Base-by-base conservation (phyloP, 1,140 invertebrate genomes). In the Drosophila paulistorum region DNA sequence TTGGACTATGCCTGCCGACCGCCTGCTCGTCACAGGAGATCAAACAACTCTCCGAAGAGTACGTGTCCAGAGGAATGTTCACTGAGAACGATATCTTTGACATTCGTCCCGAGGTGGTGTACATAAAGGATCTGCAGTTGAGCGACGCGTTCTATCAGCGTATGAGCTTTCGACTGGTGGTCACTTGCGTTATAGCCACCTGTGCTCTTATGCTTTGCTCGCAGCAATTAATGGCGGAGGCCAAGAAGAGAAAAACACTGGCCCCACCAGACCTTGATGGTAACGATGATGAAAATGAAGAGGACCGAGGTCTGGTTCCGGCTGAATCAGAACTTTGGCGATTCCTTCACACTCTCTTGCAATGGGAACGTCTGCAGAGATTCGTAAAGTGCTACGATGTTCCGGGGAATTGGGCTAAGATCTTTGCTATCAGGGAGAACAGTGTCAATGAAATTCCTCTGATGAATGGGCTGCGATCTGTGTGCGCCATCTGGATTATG, bases 401-500 rank as follows among this genome's bases (percentile, higher is more conserved):
- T 2, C 67, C 80, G n/a, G 41, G 65, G 0, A 92, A 92, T 51
- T 91, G 79, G 65, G n/a, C 71, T 7, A 82, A 81, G 58, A 80
- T 92, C 17, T 92, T 91, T 54, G 65, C 79, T 0, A 62, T 81
- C 7, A 72, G 78, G 0, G 78, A 84, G 33, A 77, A 72, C 23
- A 30, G 54, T 10, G 23, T 79, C 1, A 63, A 71, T 45, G 81
- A 91, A 39, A 91, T 92, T 20, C 91, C 90, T 6, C 71, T 91
- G 0, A 91, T 92, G 70, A 92, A 92, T 65, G 91, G 91, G 0
- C 60, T 92, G 59, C 80, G 91, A 17, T 91, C 90, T 0, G 81
- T 92, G 7, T 92, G 87, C 37, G 90, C 91, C 62, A 81, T 92
- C 17, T 92, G 91, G 90, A 92, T 92, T 10, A 81, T 92, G 67